Percentiles rank a stretch among this genome's conserved stretches.
These are phyloP conservation scores for Vespertilio murinus DNA, from an alignment of 2,797 vertebrate genomes.

Conservation along the genomic window DNA sequence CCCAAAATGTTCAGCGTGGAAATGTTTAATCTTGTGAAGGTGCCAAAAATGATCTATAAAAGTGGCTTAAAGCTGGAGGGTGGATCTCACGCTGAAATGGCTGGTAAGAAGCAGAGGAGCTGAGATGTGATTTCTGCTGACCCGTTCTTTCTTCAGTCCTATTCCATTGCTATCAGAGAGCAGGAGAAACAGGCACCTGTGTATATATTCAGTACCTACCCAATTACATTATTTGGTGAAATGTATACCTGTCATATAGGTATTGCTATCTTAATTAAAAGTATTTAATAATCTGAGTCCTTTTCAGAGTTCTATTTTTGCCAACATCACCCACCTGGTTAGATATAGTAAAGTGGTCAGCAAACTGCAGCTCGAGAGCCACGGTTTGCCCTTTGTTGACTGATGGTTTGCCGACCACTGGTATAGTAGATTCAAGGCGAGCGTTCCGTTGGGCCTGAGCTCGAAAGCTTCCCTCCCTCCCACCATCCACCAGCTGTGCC, in stretches of 20 bases:
- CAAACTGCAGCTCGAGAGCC: no score
- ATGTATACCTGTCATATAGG: background rate
- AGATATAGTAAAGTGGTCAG: background rate
- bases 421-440: background rate
- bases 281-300: background rate
- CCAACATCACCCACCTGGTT: background rate
- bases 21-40: constrained; percentile 59
- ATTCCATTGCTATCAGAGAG: background rate
- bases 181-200: background rate
- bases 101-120: background rate
- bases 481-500: background rate
- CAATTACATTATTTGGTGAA: background rate
- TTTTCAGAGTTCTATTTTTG: background rate
- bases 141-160: constrained; percentile 17
- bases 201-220: background rate
- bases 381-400: no score
- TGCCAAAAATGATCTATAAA: constrained; percentile 58
- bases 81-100: constrained; percentile 13
- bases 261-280: background rate
- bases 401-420: no score
- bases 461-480: background rate
- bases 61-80: constrained; percentile 39
- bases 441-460: background rate
- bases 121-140: constrained; percentile 14
- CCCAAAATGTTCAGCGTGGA: constrained; percentile 52